Evolutionary conservation across 2,113 vertebrate genomes (phyloP), one percentile per base, ranked within the genome.

Genomic region (Triplophysa rosa): DNA sequence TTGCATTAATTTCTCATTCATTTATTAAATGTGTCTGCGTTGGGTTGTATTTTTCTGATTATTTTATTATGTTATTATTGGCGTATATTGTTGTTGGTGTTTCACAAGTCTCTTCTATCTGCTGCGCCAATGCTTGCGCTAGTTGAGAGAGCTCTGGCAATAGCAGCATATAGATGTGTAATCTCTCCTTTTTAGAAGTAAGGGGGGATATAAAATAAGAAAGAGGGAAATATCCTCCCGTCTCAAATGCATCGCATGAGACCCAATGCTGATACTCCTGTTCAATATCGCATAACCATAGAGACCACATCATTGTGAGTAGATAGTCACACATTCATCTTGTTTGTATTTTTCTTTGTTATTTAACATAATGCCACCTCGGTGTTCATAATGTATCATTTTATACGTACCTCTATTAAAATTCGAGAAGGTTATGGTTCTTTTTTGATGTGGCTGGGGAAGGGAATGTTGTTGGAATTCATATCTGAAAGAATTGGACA

Each of bases 251-350:
- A 72, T 87, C 42, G 61, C 63, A 81, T 86, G 85, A 66, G 65
- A 84, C 75, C 79, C 67, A 84, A 71, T 72, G 83, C 79, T 86
- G 89, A 84, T 83, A 83, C 87, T 88, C 2, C 87, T 88, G 90
- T 86, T 45, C 67, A 72, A 82, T 83, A 87, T 89, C 86, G 71
- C 87, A 86, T 91, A 81, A 87, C 78, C 80, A 87, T 88, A 90
- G 89, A 90, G 89, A 92, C 90, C 91, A 91, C 87, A 82, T 49
- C 89, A 90, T 91, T 91, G 90, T 93, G 90, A 91, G 85, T 90
- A 90, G 88, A 87, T 85, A 88, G 85, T 90, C 86, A 77, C 84
- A 73, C 81, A 21, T 78, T 83, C 84, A 86, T 78, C 78, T 85
- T 83, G 37, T 68, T 87, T 8, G 78, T 83, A 81, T 71, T 85